Percentiles rank a stretch among this genome's conserved stretches.
These are phyloP conservation scores for Syngnathoides biaculeatus DNA, from an alignment of 2,113 vertebrate species.

Conservation along the genomic window DNA sequence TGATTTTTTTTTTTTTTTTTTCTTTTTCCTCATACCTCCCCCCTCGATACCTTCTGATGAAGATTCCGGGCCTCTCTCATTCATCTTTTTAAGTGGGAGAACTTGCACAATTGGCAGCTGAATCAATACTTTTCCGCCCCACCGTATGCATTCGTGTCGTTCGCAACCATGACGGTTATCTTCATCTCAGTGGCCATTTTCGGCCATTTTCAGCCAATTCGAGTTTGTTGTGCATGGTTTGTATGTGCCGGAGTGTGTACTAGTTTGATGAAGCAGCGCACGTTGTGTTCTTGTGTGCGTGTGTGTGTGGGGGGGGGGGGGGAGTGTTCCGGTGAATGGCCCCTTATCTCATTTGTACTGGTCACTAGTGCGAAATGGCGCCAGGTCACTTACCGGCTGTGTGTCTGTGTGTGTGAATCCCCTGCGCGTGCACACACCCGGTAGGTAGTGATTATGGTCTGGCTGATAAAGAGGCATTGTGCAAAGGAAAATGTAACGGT, in stretches of 20 bases:
- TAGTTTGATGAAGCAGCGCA: neutral
- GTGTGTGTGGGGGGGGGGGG: too few species aligned
- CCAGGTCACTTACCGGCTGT: slow-evolving; percentile 59
- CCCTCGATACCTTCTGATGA: too few species aligned
- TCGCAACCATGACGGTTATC: too few species aligned
- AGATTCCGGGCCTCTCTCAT: too few species aligned
- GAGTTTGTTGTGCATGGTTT: slow-evolving; percentile 37
- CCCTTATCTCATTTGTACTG: slow-evolving; percentile 79
- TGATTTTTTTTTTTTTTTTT: too few species aligned
- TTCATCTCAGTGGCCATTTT: too few species aligned
- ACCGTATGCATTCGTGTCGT: neutral
- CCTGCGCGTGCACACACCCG: slow-evolving; percentile 4
- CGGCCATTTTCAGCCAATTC: slow-evolving; percentile 72
- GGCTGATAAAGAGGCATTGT: slow-evolving; percentile 42
- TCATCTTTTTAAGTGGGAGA: too few species aligned
- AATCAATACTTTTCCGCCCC: too few species aligned
- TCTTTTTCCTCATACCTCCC: too few species aligned
- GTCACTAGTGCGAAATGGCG: slow-evolving; percentile 79
- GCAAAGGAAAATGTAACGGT: slow-evolving; percentile 41
- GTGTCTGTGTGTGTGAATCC: slow-evolving; percentile 19
- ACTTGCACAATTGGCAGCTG: too few species aligned
- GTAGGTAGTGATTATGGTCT: slow-evolving; percentile 37
- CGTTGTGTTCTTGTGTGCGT: slow-evolving; percentile 33
- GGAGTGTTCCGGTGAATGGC: slow-evolving; percentile 72
- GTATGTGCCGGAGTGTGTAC: slow-evolving; percentile 11